These are phyloP conservation scores for Nasonia giraulti DNA, from an alignment of 1,140 invertebrate genomes.

Conservation along the genomic window DNA sequence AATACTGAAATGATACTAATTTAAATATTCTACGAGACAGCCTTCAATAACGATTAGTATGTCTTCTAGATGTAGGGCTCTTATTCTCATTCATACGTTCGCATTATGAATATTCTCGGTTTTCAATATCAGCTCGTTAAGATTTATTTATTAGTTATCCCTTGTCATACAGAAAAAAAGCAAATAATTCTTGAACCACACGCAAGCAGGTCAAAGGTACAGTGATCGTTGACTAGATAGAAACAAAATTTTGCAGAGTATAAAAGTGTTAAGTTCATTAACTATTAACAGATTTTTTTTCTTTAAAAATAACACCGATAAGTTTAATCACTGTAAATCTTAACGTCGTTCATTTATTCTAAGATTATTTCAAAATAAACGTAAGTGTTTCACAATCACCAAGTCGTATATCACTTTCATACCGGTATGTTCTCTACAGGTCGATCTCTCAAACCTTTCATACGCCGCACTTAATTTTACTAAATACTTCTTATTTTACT, in stretches of 20 bases:
- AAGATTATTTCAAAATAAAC: constrained; percentile 9
- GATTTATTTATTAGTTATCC: not conserved
- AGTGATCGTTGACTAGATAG: not conserved
- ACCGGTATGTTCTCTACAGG: constrained; percentile 32
- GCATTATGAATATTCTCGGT: constrained; percentile 11
- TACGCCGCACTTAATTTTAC: constrained; percentile 50
- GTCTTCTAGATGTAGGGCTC: constrained; percentile 12
- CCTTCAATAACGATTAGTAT: constrained; percentile 47
- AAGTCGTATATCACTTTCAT: constrained; percentile 43
- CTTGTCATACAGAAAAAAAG: not conserved
- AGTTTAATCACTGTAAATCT: not conserved
- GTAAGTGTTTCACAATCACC: constrained; percentile 3
- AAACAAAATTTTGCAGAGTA: constrained; percentile 13
- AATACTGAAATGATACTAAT: not conserved
- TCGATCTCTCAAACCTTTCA: constrained; percentile 41
- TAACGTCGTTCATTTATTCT: constrained; percentile 23
- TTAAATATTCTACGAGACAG: constrained; percentile 30
- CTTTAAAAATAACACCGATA: not conserved
- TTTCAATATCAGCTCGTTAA: constrained; percentile 17
- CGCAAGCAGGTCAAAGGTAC: constrained; percentile 4
- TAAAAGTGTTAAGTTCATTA: constrained; percentile 4
- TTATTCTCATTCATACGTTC: constrained; percentile 35
- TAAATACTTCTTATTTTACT: constrained; percentile 38
- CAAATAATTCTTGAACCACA: not conserved
- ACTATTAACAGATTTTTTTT: constrained; percentile 11